Evolutionary conservation across 2,797 vertebrate species (phyloP), one percentile per base, ranked within the genome.

Genomic region (Lagodon rhomboides): DNA sequence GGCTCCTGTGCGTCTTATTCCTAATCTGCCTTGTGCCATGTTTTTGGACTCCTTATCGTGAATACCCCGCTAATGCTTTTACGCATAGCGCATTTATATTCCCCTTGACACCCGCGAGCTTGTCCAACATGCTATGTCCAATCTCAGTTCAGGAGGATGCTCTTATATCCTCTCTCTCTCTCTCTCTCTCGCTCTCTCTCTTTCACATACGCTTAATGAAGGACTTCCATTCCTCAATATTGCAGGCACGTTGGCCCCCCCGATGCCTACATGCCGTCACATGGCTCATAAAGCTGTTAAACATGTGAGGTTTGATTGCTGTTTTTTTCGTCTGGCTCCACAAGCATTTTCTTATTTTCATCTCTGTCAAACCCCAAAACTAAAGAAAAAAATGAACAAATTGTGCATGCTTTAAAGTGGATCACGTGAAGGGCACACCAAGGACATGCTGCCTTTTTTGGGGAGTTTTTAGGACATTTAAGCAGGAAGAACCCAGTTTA

Each of bases 381-480:
- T 34, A 23, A 64, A 63, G 27, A 47, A 47, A 47, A 47, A 66
- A 79, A 70, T 71, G 8, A 81, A 79, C 18, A 67, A 61, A 84
- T 53, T 68, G 49, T 41, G 49, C 59, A 53, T 12, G 16, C 56
- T 76, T 12, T 64, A 81, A 87, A 91, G 77, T 85, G 61, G 67
- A 65, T 78, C 68, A 84, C 82, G 71, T 91, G 89, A 95, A 95
- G 95, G 95, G 88, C 94, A 94, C 71, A 79, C 80, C 92, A 96
- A 95, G 95, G 95, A 82, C 95, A 94, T 60, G 49, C 61, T 83
- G 85, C 82, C 76, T 86, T 77, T 77, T 70, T 62, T 20, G 61
- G 22, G 43, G 27, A 34, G 5, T 18, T 75, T 78, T 77, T 27
- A 34, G 47, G 50, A 70, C 41, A 66, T 60, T 82, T 51, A 16